Conservation (phyloP, 2,888 invertebrate genomes). For the Volucella inanis region DNA sequence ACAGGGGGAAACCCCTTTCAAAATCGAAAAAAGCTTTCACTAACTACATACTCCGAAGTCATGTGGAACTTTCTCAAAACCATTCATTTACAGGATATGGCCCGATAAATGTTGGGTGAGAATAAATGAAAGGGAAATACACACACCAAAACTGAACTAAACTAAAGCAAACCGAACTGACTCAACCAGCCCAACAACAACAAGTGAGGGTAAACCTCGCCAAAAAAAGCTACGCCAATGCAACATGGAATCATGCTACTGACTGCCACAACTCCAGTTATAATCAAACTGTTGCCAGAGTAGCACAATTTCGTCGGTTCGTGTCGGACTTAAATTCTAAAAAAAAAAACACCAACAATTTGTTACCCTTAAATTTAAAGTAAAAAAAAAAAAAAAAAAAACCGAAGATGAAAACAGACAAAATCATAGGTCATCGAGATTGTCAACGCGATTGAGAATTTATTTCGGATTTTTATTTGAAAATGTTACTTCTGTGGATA, state of each 20-base stretch:
- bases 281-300: conserved; percentile 74
- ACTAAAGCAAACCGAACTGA: background rate
- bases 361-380: conserved; percentile 22
- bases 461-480: conserved; percentile 27
- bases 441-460: conserved; percentile 51
- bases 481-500: conserved; percentile 20
- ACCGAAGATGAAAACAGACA: background rate
- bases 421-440: conserved; percentile 3
- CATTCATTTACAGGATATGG: conserved; percentile 63
- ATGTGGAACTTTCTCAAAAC: conserved; percentile 43
- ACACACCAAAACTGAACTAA: conserved; percentile 9
- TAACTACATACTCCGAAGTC: conserved; percentile 46
- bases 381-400: background rate
- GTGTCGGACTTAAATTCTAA: conserved; percentile 47
- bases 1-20: conserved; percentile 12
- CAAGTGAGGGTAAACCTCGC: conserved; percentile 10
- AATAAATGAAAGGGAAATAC: conserved; percentile 42
- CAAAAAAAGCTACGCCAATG: conserved; percentile 66
- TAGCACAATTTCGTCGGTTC: conserved; percentile 71
- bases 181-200: too few relatives aligned
- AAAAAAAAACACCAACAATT: conserved; percentile 52
- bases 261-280: conserved; percentile 68
- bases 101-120: conserved; percentile 62
- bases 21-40: conserved; percentile 7
- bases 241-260: conserved; percentile 66